These are phyloP conservation scores for Acrossocheilus fasciatus DNA, from an alignment of 2,797 vertebrate species.

Conservation along the genomic window DNA sequence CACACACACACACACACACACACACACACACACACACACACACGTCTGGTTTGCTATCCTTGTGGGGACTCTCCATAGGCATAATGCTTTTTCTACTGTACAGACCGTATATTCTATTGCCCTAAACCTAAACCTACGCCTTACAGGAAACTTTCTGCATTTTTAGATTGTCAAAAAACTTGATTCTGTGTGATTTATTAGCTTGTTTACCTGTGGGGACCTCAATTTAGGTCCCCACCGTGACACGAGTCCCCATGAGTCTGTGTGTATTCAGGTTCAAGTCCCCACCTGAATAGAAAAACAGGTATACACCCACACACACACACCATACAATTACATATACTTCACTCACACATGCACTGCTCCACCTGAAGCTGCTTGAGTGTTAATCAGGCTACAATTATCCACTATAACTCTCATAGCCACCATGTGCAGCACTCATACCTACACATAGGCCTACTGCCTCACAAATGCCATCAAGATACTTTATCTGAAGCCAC, in stretches of 20 bases:
- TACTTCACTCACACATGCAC: neutral
- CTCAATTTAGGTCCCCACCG: too few species aligned
- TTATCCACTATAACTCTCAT: neutral
- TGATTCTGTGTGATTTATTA: too few species aligned
- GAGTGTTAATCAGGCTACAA: slow-evolving; percentile 7
- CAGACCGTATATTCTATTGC: too few species aligned
- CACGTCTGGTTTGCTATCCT: neutral
- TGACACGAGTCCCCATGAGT: too few species aligned
- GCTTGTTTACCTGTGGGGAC: too few species aligned
- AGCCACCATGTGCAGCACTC: neutral
- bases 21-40: neutral
- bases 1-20: neutral
- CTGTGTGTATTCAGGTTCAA: too few species aligned
- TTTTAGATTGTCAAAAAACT: too few species aligned
- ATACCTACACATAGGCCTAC: neutral
- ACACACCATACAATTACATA: neutral
- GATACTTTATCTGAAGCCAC: neutral
- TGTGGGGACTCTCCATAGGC: too few species aligned
- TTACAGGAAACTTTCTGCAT: too few species aligned
- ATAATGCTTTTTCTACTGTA: too few species aligned
- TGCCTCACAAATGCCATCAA: neutral
- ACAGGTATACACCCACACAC: neutral
- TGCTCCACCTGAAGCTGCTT: neutral
- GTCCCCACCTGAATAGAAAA: too few species aligned
- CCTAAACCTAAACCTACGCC: too few species aligned